phyloP scores from a whole-genome alignment of 2,888 invertebrate genomes.

The Andrena bicolor region DNA sequence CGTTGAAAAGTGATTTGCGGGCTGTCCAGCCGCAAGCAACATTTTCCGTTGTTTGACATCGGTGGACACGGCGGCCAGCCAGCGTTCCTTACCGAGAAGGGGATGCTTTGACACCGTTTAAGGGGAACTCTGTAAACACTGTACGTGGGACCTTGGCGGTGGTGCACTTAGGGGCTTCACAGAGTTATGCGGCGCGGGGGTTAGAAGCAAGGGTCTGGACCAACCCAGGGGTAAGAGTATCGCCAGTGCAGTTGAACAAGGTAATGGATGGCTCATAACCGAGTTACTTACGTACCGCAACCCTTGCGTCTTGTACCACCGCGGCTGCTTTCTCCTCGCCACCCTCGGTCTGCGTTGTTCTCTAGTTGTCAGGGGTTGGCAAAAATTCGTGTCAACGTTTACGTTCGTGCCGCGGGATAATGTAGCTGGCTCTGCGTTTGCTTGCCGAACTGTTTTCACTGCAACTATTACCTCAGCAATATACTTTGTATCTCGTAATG shows the following conservation, averaged over 20 bases:
- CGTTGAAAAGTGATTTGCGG: neutral
- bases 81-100: constrained; percentile 31
- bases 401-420: constrained; percentile 38
- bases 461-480: too few relatives aligned
- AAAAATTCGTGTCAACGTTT: constrained; percentile 64
- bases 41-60: constrained; percentile 41
- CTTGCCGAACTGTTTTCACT: neutral
- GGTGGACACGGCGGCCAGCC: constrained; percentile 40
- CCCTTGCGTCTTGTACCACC: constrained; percentile 56
- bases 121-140: constrained; percentile 75
- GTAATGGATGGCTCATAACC: constrained; percentile 79
- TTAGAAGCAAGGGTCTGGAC: constrained; percentile 51
- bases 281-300: constrained; percentile 75
- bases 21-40: neutral
- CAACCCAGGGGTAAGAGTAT: constrained; percentile 59
- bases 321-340: constrained; percentile 11
- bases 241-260: constrained; percentile 72
- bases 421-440: constrained; percentile 9
- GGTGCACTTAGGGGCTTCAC: constrained; percentile 69
- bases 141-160: constrained; percentile 66
- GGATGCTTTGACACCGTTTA: constrained; percentile 69
- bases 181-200: constrained; percentile 64
- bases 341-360: neutral
- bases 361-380: constrained; percentile 10
- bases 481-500: too few relatives aligned